These are phyloP conservation scores for Marronus borbonicus DNA, from an alignment of 2,888 invertebrate species.

Conservation along the genomic window DNA sequence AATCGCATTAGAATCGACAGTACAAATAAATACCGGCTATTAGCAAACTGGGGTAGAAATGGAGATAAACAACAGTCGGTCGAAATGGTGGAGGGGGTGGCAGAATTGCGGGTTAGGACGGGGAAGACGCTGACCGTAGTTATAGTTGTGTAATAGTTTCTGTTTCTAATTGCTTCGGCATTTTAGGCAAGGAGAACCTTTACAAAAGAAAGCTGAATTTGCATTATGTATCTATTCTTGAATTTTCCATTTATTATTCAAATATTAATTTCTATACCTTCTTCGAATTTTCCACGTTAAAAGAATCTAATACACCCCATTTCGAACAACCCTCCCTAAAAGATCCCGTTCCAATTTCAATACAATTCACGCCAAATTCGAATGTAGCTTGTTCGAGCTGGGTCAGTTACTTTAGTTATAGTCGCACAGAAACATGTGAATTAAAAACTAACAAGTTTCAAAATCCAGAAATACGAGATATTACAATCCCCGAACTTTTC, in stretches of 20 bases:
- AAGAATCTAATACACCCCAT: not conserved
- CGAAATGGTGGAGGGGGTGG: not conserved
- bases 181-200: not conserved
- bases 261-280: no score
- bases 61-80: not conserved
- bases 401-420: not conserved
- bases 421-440: not conserved
- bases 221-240: not conserved
- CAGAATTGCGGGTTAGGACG: not conserved
- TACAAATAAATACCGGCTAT: not conserved
- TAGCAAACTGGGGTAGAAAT: slow-evolving; percentile 10
- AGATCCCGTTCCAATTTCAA: not conserved
- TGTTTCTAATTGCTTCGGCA: not conserved
- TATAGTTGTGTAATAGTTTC: slow-evolving; percentile 1
- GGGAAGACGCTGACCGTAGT: not conserved
- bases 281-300: not conserved
- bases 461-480: slow-evolving; percentile 6
- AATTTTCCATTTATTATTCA: no score
- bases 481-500: not conserved
- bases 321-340: not conserved
- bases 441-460: not conserved
- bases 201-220: not conserved
- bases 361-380: not conserved
- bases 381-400: not conserved
- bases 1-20: slow-evolving; percentile 6